Evolutionary conservation across 2,113 vertebrate species (phyloP).

Genomic region (Clupea harengus): DNA sequence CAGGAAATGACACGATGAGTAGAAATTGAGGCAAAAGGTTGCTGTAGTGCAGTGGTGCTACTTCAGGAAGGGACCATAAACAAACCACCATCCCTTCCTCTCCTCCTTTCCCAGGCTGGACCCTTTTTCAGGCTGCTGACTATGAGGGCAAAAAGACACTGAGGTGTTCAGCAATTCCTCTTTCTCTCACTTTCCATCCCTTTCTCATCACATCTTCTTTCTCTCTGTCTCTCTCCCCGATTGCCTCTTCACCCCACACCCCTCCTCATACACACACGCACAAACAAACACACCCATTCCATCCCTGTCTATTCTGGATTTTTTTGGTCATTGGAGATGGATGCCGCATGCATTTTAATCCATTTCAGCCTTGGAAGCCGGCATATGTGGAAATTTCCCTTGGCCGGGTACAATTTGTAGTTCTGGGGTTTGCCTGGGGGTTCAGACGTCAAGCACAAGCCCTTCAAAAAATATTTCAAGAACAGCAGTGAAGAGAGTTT

Average conservation of each 20-base stretch:
- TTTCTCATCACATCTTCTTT: not conserved
- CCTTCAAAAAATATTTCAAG: conserved; percentile 5
- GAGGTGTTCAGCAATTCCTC: conserved; percentile 38
- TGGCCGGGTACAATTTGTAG: conserved; percentile 12
- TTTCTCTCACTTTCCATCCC: not conserved
- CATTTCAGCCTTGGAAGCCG: conserved; percentile 28
- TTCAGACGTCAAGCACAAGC: not conserved
- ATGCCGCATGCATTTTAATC: conserved; percentile 46
- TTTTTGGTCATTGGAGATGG: conserved; percentile 48
- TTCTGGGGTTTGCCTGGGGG: not conserved
- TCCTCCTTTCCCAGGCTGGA: conserved; percentile 12
- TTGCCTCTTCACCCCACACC: not conserved
- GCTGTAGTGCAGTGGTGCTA: conserved; percentile 16
- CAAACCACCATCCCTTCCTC: not conserved
- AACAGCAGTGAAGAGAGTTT: not conserved
- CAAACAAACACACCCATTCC: not conserved
- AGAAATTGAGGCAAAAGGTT: conserved; percentile 4
- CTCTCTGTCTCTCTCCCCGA: not conserved
- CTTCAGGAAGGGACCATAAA: not conserved
- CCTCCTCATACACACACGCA: not conserved
- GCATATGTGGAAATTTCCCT: not conserved
- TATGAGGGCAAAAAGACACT: conserved; percentile 41
- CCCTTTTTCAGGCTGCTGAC: conserved; percentile 24
- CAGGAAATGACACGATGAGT: not conserved
- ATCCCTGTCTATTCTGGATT: conserved; percentile 42